Evolutionary conservation across 2,797 vertebrate species (phyloP).

Genomic region (Manis javanica): DNA sequence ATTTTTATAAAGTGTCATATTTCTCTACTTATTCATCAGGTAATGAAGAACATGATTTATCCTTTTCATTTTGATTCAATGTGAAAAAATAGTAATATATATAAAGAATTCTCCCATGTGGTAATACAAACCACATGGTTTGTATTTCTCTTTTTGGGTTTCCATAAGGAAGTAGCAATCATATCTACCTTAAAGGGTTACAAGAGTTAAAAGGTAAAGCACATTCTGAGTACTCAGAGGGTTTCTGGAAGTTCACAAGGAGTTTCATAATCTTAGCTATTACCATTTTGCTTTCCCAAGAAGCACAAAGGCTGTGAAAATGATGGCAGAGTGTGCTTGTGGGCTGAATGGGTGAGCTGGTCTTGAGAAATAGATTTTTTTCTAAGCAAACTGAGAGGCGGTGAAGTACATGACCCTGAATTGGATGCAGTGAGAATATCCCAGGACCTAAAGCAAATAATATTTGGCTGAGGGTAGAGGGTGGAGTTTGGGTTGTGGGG

Average conservation of each 20-base stretch:
- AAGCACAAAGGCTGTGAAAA: not conserved
- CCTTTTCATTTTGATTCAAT: conserved; percentile 1
- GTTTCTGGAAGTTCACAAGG: not conserved
- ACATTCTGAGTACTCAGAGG: not conserved
- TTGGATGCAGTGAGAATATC: not conserved
- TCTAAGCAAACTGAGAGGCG: not conserved
- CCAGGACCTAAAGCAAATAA: not conserved
- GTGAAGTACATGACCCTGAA: not conserved
- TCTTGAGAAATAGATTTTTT: not conserved
- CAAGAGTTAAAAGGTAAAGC: not conserved
- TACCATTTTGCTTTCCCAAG: not conserved
- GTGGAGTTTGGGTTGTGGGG: not conserved
- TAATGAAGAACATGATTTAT: not conserved
- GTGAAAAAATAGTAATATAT: not conserved
- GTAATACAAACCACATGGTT: not conserved
- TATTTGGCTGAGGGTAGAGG: not conserved
- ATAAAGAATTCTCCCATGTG: not conserved
- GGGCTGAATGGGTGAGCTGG: not conserved
- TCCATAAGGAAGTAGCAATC: not conserved
- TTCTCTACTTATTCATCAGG: not conserved
- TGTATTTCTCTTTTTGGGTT: not conserved
- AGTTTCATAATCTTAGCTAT: not conserved
- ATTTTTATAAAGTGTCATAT: not conserved
- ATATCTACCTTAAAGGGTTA: not conserved
- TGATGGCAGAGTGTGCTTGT: not conserved